Base-by-base conservation (phyloP, 2,113 vertebrate genomes). In the Psittacus erithacus region DNA sequence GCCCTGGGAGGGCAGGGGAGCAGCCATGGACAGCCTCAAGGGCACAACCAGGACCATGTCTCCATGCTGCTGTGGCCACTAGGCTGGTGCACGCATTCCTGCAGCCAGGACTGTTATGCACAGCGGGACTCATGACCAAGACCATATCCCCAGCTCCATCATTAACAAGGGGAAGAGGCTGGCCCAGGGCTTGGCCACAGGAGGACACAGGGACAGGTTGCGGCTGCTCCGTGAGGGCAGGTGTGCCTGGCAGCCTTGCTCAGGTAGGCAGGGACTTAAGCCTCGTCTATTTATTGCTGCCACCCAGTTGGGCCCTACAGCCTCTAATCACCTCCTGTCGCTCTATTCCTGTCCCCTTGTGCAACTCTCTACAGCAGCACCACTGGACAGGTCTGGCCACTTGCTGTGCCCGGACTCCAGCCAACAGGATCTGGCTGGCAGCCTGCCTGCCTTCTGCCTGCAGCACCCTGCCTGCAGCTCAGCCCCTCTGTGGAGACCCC, bases 261-360 rank as follows among this genome's bases (percentile, higher is more conserved):
- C 95, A 95, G 93, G 94, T 64, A 96, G 95, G 83, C 49, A 82
- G 73, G 77, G 57, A 65, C 73, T 92, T 95, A 86, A 95, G 76
- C 28, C 35, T 82, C 0, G 0, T 86, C 94, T 96, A 86, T 88
- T 96, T 95, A 93, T 95, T 88, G 95, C 95, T 84, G 88, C 86
- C 17, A 0, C 88, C 88, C 53, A 93, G 82, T n/a, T 7, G 0
- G 71, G 88, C 64, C 90, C 65, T 7, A 6, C 71, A 74, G 90
- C 39, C 84, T 75, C 76, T 95, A 92, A 96, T 96, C 93, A 67
- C 79, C 96, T 94, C 77, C 68, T 77, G 79, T 79, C 4, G 8
- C 82, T 90, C 94, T 95, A 52, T 94, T 95, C 92, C 95, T 88
- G 82, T 88, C 79, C 90, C 78, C 63, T 91, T 96, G 92, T 95